phyloP scores from a whole-genome alignment of 2,888 invertebrate genomes.

The Meghimatium bilineatum region DNA sequence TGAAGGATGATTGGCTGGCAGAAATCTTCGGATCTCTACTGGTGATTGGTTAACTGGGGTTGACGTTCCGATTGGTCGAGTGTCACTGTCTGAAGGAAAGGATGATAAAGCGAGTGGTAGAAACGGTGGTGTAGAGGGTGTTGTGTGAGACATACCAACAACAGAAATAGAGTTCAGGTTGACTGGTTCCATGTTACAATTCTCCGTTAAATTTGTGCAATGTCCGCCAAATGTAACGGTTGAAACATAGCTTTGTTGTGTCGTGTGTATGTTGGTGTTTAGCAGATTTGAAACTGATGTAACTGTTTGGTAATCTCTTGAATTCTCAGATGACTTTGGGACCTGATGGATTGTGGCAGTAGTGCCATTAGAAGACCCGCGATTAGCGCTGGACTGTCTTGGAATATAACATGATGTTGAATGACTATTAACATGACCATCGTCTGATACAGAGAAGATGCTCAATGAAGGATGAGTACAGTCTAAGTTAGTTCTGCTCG shows the following conservation, averaged over 20 bases:
- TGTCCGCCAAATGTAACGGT: neutral
- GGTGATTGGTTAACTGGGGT: slow-evolving; percentile 40
- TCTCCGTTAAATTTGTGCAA: neutral
- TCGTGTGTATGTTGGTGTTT: neutral
- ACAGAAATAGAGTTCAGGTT: neutral
- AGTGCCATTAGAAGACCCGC: neutral
- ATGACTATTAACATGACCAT: neutral
- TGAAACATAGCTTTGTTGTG: neutral
- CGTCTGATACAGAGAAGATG: neutral
- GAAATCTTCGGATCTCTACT: slow-evolving; percentile 25
- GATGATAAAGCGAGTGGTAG: neutral
- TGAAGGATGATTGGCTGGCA: slow-evolving; percentile 26
- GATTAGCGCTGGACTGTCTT: neutral
- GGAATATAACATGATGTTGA: neutral
- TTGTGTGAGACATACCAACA: neutral
- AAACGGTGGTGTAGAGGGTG: neutral
- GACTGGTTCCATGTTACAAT: neutral
- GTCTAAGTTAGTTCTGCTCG: neutral
- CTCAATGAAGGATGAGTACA: too few species aligned
- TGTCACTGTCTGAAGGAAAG: neutral
- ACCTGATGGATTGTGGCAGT: neutral
- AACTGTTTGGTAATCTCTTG: neutral
- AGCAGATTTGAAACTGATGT: neutral
- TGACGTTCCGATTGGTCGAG: slow-evolving; percentile 33
- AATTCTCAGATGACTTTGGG: neutral